These are phyloP conservation scores for Hippocampus zosterae DNA, from an alignment of 2,113 vertebrate species.

Conservation along the genomic window DNA sequence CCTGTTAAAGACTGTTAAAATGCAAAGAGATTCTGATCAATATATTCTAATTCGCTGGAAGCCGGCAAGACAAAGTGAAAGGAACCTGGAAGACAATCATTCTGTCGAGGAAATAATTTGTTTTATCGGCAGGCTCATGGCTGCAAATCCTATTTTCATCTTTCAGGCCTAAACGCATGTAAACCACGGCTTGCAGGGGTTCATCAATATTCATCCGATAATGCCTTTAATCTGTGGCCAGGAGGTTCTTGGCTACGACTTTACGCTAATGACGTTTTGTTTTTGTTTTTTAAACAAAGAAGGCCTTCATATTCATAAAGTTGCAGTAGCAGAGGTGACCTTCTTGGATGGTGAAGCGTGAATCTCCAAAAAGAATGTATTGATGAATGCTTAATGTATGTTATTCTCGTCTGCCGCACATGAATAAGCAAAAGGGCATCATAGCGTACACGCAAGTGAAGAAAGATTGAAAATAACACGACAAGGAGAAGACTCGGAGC, in stretches of 20 bases:
- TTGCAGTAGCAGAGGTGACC: constrained; percentile 30
- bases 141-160: constrained; percentile 35
- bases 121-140: constrained; percentile 20
- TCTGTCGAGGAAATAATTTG: constrained; percentile 38
- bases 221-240: constrained; percentile 60
- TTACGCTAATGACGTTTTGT: constrained; percentile 40
- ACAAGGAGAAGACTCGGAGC: not conserved
- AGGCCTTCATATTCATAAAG: constrained; percentile 45
- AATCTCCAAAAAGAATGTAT: constrained; percentile 41
- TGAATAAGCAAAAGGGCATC: constrained; percentile 5
- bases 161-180: constrained; percentile 46
- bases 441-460: not conserved
- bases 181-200: constrained; percentile 35
- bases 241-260: constrained; percentile 29
- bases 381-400: constrained; percentile 19
- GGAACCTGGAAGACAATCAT: not conserved
- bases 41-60: not conserved
- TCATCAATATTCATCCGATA: constrained; percentile 56
- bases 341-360: constrained; percentile 34
- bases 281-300: constrained; percentile 6
- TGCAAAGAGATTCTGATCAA: not conserved
- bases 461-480: not conserved
- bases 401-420: constrained; percentile 11
- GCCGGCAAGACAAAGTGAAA: not conserved
- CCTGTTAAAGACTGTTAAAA: not conserved